A percentile compares a stretch with the other conserved stretches of the same genome.
phyloP scores from a whole-genome alignment of 2,888 invertebrate genomes.

The Lagria hirta region DNA sequence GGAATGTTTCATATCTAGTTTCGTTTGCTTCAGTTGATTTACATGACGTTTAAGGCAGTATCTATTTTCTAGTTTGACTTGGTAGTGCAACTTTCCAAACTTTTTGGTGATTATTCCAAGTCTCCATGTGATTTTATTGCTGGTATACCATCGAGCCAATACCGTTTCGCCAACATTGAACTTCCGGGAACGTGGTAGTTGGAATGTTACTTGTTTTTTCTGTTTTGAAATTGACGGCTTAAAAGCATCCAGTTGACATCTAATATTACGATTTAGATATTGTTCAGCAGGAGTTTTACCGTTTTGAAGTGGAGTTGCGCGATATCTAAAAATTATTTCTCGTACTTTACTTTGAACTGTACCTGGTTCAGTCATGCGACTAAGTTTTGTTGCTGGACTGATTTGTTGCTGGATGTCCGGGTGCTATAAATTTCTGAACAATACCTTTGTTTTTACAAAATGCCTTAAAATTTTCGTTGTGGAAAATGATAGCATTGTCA shows the following conservation, averaged over 20 bases:
- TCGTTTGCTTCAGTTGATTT: no score
- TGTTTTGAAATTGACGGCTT: background rate
- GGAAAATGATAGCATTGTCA: conserved; percentile 8
- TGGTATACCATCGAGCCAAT: conserved; percentile 1
- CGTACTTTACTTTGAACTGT: no score
- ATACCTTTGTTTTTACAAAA: conserved; percentile 13
- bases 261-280: conserved; percentile 2
- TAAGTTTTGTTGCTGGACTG: no score
- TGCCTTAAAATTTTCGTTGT: conserved; percentile 5
- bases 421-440: conserved; percentile 13
- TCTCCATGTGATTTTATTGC: conserved; percentile 22
- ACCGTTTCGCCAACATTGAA: no score
- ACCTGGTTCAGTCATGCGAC: no score
- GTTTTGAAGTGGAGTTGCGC: background rate
- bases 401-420: conserved; percentile 22
- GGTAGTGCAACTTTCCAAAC: conserved; percentile 27
- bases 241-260: conserved; percentile 1
- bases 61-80: conserved; percentile 26
- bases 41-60: conserved; percentile 27
- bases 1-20: no score
- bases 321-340: conserved; percentile 2
- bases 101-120: conserved; percentile 22
- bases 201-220: no score
- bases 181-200: no score
- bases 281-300: conserved; percentile 3